Evolutionary conservation across 2,797 vertebrate species (phyloP).

Genomic region (Botia kubotai): DNA sequence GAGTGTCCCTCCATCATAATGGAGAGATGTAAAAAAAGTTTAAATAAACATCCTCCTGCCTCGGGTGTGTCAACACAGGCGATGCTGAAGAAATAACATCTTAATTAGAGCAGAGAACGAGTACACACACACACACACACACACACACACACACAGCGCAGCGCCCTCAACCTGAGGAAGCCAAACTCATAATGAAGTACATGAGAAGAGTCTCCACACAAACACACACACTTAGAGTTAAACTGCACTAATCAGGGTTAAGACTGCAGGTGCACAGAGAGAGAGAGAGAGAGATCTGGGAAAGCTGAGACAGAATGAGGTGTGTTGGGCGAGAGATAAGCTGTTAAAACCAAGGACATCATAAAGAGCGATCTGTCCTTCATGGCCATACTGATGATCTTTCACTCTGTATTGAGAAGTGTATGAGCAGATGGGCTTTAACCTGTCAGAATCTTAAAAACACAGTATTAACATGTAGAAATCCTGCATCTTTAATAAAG

Average conservation of each 20-base stretch:
- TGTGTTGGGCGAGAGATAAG: not conserved
- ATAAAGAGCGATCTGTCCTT: not conserved
- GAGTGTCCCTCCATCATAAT: constrained; percentile 6
- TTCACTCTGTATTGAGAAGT: not conserved
- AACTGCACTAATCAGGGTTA: constrained; percentile 27
- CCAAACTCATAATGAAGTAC: not conserved
- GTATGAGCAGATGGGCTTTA: not conserved
- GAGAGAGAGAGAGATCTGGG: not conserved
- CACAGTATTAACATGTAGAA: not conserved
- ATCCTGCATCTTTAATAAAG: too few relatives aligned
- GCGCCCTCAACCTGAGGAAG: not conserved
- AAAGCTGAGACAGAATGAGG: not conserved
- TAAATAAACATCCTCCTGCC: constrained; percentile 12
- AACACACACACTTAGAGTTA: not conserved
- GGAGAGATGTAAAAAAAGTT: constrained; percentile 1
- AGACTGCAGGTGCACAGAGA: constrained; percentile 1
- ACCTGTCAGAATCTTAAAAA: not conserved
- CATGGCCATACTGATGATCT: not conserved
- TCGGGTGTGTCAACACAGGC: constrained; percentile 2
- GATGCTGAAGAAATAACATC: constrained; percentile 36
- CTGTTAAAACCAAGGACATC: not conserved
- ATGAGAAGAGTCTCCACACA: not conserved
- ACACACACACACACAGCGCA: not conserved
- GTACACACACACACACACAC: not conserved
- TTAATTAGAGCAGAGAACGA: constrained; percentile 10